phyloP scores from a whole-genome alignment of 2,888 invertebrate species.

The Azorinus chamasolen region DNA sequence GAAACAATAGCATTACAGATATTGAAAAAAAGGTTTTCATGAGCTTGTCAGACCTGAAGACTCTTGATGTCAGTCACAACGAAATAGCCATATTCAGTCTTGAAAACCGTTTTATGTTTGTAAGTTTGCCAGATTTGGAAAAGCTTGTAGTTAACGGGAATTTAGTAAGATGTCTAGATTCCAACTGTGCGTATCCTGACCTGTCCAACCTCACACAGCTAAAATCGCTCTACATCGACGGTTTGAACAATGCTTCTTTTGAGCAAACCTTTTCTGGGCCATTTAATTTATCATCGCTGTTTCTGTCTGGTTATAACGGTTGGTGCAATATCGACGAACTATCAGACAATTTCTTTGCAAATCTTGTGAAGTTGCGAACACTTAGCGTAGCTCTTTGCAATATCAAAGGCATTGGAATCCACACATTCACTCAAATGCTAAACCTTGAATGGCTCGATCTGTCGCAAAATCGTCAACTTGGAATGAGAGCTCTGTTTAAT shows the following conservation, averaged over 20 bases:
- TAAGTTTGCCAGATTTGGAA: neutral
- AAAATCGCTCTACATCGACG: neutral
- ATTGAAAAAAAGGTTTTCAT: neutral
- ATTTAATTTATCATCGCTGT: neutral
- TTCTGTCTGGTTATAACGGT: neutral
- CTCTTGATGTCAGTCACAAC: neutral
- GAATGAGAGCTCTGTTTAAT: conserved; percentile 23
- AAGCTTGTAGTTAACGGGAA: conserved; percentile 1
- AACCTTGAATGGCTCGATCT: conserved; percentile 29
- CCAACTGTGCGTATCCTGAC: neutral
- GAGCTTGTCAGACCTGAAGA: neutral
- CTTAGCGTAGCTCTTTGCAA: conserved; percentile 28
- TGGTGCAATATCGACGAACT: neutral
- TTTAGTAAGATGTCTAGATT: too few relatives aligned
- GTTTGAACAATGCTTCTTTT: neutral
- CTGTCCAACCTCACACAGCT: neutral
- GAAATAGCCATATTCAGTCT: neutral
- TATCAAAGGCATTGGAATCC: conserved; percentile 17
- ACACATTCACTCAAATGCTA: conserved; percentile 12
- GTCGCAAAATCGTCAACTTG: conserved; percentile 26
- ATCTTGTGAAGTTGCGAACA: neutral
- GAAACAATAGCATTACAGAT: neutral
- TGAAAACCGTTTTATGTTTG: neutral
- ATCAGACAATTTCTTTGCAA: neutral
- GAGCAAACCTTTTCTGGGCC: neutral